Base-by-base conservation (phyloP, 2,888 invertebrate genomes). In the Xylocampa areola region DNA sequence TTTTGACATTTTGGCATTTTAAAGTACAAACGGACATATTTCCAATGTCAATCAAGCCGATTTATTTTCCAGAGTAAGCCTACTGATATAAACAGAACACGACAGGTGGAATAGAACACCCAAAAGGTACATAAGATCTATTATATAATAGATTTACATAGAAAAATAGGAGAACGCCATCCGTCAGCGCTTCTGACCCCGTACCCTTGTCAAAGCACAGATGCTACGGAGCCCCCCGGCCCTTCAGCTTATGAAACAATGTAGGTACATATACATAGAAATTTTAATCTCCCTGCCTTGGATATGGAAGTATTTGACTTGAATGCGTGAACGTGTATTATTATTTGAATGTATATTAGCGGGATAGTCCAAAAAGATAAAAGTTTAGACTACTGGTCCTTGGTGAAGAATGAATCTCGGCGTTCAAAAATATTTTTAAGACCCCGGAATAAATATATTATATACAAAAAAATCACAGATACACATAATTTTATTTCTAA, bases 151-250 rank as follows among this genome's bases (percentile, higher is more conserved):
- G 53, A 65, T 76, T 76, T 70, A 58, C 40, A 69, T 57, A 68
- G 43, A 68, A 66, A 70, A 68, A 68, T 69, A 66, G 48, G 47
- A 55, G 61, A 23, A 29, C 14, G 47, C 77, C 68, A 83, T 85
- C 84, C 86, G 88, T 88, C 87, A 87, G 79, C 71, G 48, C 33
- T 11, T 49, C 39, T 79, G 82, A 77, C 82, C 80, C 70, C 70
- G 49, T 69, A 89, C 89, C 89, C 92, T 89, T 81, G 89, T 92
- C 92, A 92, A 60, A 44, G 79, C 84, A 68, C 91, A 91, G 88
- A 85, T 90, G 90, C 68, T 79, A 52, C 75, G 63, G 79, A 79
- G 70, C 72, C 78, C 69, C 67, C 72, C 77, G 79, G 70, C 72
- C 78, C 69, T 66, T 72, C 77, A 73, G 60, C 64, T 87, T 91